Base-by-base conservation (phyloP, 2,113 vertebrate species). In the Anguilla japonica region DNA sequence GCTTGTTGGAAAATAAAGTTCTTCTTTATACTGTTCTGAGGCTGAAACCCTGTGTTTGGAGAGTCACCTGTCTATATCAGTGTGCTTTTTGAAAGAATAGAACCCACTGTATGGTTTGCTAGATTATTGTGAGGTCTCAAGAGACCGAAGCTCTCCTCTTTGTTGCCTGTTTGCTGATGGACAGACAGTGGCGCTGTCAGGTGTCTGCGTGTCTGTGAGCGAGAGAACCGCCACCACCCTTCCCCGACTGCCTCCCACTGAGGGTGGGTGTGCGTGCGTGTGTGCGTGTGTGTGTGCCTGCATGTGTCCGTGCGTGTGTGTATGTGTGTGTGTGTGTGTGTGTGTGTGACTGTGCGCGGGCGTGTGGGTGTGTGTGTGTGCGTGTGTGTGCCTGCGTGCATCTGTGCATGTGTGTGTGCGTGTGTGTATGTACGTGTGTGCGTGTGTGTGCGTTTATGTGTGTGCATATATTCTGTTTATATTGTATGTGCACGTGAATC, bases 111-210 rank as follows among this genome's bases (percentile, higher is more conserved):
- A n/a, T 75, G 67, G 56, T 85, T 43, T 34, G 18, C 40, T 29
- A 16, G 39, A 53, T 81, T 63, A 67, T 81, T 67, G 56, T 81
- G 29, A 5, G 40, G 13, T 67, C 41, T 86, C 22, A 15, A 60
- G 20, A n/a, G 22, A 8, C 40, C 1, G 26, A 79, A 79, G 14
- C 34, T 34, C 29, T 79, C 39, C 34, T 40, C 34, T 79, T 71
- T 71, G 63, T 71, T 71, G 71, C 79, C 79, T 80, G 79, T 80
- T 80, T 75, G 71, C 71, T 75, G 71, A 75, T 26, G 71, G 71
- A 75, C 71, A 75, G 71, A 75, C 71, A 75, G 71, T 34, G 71
- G 71, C 34, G 71, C 71, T 75, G 71, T 75, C 71, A 75, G 71
- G 71, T 75, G 71, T 75, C 71, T 75, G 34, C 34, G 34, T 34